Base-by-base conservation (phyloP, 2,888 invertebrate genomes). In the Cantharis rufa region DNA sequence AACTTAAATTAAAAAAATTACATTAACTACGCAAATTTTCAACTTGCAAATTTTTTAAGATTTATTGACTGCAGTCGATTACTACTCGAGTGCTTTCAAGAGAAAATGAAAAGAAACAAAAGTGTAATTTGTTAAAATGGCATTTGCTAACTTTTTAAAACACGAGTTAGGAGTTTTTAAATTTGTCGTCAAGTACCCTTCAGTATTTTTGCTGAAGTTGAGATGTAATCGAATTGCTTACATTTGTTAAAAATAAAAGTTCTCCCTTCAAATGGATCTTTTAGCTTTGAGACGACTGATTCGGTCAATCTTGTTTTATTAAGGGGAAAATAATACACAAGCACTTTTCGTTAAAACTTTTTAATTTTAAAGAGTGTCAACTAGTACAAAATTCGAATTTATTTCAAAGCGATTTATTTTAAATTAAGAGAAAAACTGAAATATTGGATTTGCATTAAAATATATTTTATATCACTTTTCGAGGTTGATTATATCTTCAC, bases 81-180 rank as follows among this genome's bases (percentile, higher is more conserved):
- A 66, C 84, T 82, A 82, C 83, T 84, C 85, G 84, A 84, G 84
- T 84, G 84, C 84, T 82, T 85, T 85, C 83, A 84, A 85, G 86
- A 86, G 85, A 86, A 85, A 86, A 86, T 84, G 85, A 86, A 87
- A 87, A 86, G 86, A 85, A 86, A 85, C 84, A 86, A 85, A 85
- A 86, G 86, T 85, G 86, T 88, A 88, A 88, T 88, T 88, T 87
- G 88, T 88, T 88, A 87, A 88, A 88, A 87, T 84, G 87, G 86
- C 87, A 85, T 84, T 85, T 84, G 84, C 84, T 85, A 88, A 87
- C 87, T 88, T 88, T 66, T 87, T 88, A 87, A 88, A 88, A 87
- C 86, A 88, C 87, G 87, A 87, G 87, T 88, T 87, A 86, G 84
- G 84, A 86, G 83, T 87, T 88, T 87, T 87, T 86, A 86, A 87